These are phyloP conservation scores for Montifringilla adamsi DNA, from an alignment of 2,113 vertebrate genomes.

Conservation along the genomic window DNA sequence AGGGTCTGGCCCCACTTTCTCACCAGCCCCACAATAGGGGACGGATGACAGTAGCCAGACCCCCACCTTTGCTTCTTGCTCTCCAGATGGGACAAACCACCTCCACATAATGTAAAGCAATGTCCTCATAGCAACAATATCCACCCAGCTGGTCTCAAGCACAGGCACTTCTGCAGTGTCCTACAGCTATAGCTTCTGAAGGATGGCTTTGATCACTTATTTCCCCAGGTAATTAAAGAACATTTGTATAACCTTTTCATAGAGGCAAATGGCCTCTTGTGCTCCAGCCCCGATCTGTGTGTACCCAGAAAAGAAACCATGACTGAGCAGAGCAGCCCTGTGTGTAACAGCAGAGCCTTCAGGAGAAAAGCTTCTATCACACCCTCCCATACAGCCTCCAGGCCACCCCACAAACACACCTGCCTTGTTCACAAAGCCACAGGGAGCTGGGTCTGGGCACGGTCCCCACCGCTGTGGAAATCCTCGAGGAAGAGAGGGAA, in stretches of 20 bases:
- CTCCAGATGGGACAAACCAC: background rate
- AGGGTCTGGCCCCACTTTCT: background rate
- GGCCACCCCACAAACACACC: background rate
- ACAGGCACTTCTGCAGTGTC: background rate
- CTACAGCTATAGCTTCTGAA: background rate
- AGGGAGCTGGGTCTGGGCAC: accelerated
- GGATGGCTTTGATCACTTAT: background rate
- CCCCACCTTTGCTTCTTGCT: background rate
- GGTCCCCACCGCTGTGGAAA: accelerated
- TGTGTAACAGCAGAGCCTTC: background rate
- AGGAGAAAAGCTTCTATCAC: background rate
- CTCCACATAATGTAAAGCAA: background rate
- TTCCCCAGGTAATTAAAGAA: background rate
- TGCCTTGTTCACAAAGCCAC: background rate
- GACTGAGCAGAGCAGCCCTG: accelerated
- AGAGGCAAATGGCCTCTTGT: background rate
- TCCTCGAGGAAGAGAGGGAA: accelerated
- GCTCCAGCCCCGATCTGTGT: background rate
- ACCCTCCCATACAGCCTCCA: background rate
- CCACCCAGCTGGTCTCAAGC: background rate
- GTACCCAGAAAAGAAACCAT: background rate
- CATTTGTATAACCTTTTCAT: background rate
- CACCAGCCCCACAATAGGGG: accelerated
- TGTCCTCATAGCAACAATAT: background rate
- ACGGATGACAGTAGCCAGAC: background rate